A percentile compares a stretch with the other conserved stretches of the same genome.
Evolutionary conservation across 2,888 invertebrate species (phyloP).

Genomic region (Tholera decimalis): DNA sequence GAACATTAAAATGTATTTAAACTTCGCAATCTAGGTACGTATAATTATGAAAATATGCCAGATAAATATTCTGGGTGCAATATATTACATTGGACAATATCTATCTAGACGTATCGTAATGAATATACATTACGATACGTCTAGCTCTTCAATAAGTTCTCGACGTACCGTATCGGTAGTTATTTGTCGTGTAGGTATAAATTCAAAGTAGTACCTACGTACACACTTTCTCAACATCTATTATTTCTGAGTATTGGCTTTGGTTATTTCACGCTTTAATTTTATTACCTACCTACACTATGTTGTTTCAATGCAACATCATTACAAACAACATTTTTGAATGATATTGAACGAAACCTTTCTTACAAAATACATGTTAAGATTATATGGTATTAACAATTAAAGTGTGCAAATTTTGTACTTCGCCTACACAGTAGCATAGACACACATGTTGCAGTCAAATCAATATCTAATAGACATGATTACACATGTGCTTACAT

Average conservation of each 20-base stretch:
- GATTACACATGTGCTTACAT: conserved; percentile 75
- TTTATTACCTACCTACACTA: conserved; percentile 80
- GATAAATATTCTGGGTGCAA: conserved; percentile 55
- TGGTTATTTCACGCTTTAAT: conserved; percentile 84
- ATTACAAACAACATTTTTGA: conserved; percentile 69
- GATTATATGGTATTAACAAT: conserved; percentile 62
- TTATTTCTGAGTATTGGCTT: conserved; percentile 83
- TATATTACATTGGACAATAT: conserved; percentile 43
- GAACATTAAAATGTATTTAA: conserved; percentile 38
- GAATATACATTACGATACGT: conserved; percentile 48
- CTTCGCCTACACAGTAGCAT: conserved; percentile 69
- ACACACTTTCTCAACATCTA: conserved; percentile 70
- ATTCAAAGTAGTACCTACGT: conserved; percentile 50
- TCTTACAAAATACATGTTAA: conserved; percentile 63
- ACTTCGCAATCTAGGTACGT: conserved; percentile 62
- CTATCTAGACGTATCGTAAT: no score
- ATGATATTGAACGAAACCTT: conserved; percentile 64
- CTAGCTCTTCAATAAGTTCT: conserved; percentile 30
- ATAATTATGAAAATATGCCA: conserved; percentile 61
- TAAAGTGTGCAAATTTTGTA: conserved; percentile 77
- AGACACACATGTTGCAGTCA: conserved; percentile 63
- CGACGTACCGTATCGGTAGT: conserved; percentile 39
- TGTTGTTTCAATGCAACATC: conserved; percentile 70
- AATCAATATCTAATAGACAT: conserved; percentile 60
- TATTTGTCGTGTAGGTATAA: conserved; percentile 58